phyloP scores from a whole-genome alignment of 1,140 invertebrate genomes.

The Chironomus tepperi region DNA sequence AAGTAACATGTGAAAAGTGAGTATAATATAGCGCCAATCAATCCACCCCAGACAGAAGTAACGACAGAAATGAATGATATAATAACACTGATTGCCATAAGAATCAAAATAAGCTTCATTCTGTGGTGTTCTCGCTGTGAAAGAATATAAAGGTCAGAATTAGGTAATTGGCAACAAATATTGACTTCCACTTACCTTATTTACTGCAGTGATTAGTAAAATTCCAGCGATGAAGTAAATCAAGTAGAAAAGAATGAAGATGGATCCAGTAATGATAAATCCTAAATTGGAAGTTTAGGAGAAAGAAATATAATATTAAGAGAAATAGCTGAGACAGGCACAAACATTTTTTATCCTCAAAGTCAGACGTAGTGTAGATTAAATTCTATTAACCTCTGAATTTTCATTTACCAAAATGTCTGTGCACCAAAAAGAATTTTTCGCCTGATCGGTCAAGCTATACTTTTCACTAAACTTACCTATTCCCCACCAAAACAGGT shows the following conservation, averaged over 20 bases:
- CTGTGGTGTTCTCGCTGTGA: neutral
- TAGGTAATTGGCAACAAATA: neutral
- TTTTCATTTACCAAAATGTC: neutral
- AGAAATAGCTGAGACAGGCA: no score
- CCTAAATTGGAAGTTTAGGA: neutral
- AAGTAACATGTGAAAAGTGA: neutral
- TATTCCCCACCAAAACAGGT: neutral
- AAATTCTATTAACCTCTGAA: neutral
- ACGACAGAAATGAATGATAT: neutral
- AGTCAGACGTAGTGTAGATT: no score
- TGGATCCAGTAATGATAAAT: neutral
- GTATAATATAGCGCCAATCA: neutral
- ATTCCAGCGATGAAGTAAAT: neutral
- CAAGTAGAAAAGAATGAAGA: neutral
- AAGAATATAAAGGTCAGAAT: neutral
- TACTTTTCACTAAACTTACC: no score
- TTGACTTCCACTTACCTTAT: neutral
- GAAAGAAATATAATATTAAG: no score
- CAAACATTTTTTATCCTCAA: no score
- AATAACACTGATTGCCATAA: neutral
- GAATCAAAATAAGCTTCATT: neutral
- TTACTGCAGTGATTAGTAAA: neutral
- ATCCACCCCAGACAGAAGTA: neutral
- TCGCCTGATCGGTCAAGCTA: no score
- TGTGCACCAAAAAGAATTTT: no score